Conservation (phyloP, 2,888 invertebrate genomes). For the Drosophila pullipes region DNA sequence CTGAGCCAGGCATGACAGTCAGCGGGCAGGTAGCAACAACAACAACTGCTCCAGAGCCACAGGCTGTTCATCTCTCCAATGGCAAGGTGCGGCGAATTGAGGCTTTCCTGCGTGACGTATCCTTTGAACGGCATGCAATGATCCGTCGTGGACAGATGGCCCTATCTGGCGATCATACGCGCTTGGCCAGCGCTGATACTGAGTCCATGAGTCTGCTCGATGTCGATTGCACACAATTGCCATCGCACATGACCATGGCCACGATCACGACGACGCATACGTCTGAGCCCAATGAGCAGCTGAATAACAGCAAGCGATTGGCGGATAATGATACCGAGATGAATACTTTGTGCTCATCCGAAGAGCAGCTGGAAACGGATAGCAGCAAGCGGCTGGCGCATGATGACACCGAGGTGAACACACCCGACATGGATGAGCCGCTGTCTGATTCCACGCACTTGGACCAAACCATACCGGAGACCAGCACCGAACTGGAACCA, state of each 20-base stretch:
- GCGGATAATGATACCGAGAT: slow-evolving; percentile 55
- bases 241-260: slow-evolving; percentile 1
- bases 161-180: slow-evolving; percentile 30
- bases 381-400: slow-evolving; percentile 49
- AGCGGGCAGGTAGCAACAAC: slow-evolving; percentile 28
- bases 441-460: slow-evolving; percentile 27
- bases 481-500: slow-evolving; percentile 70
- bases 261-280: neutral
- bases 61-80: slow-evolving; percentile 37
- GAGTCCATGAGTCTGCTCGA: slow-evolving; percentile 74
- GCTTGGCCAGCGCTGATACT: slow-evolving; percentile 71
- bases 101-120: slow-evolving; percentile 83
- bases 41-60: neutral
- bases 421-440: slow-evolving; percentile 11
- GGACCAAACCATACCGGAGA: slow-evolving; percentile 82
- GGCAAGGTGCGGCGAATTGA: slow-evolving; percentile 77
- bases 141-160: slow-evolving; percentile 30
- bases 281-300: neutral
- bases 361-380: slow-evolving; percentile 8
- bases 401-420: slow-evolving; percentile 47
- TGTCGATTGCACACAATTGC: slow-evolving; percentile 29
- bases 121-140: slow-evolving; percentile 61
- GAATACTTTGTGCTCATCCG: slow-evolving; percentile 43
- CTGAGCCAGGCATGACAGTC: slow-evolving; percentile 47
- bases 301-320: slow-evolving; percentile 35